A percentile compares a stretch with the other conserved stretches of the same genome.
Conservation (phyloP, 2,888 invertebrate species). For the Nephrotoma flavescens region DNA sequence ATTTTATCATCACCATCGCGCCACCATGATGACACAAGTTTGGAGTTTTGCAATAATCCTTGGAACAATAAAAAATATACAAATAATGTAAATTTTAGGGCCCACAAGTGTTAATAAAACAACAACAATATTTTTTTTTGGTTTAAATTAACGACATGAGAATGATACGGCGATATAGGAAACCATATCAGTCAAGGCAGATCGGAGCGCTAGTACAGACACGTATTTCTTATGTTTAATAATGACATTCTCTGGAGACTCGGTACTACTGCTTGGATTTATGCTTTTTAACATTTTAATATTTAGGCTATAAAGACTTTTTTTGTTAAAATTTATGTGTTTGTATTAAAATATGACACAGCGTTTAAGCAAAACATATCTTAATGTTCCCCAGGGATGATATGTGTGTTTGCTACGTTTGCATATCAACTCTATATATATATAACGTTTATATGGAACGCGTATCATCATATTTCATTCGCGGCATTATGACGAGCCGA, state of each 20-base stretch:
- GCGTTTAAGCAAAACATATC: neutral
- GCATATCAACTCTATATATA: neutral
- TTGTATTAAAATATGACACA: neutral
- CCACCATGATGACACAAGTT: neutral
- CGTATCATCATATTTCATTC: neutral
- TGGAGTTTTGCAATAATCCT: neutral
- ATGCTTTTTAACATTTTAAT: neutral
- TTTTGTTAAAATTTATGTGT: neutral
- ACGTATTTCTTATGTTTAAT: neutral
- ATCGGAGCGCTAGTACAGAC: neutral
- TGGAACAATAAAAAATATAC: neutral
- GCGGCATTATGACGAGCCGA: neutral
- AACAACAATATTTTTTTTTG: neutral
- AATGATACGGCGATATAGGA: neutral
- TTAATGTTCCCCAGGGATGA: neutral
- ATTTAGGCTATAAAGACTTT: neutral
- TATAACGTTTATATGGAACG: neutral
- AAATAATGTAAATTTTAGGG: neutral
- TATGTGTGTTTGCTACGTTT: neutral
- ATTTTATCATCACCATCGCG: neutral
- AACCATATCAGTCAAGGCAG: neutral
- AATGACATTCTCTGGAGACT: neutral
- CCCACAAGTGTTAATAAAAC: neutral
- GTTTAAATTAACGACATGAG: neutral
- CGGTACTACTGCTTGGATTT: neutral